Base-by-base conservation (phyloP, 2,113 vertebrate species). In the Chrysochloris asiatica region DNA sequence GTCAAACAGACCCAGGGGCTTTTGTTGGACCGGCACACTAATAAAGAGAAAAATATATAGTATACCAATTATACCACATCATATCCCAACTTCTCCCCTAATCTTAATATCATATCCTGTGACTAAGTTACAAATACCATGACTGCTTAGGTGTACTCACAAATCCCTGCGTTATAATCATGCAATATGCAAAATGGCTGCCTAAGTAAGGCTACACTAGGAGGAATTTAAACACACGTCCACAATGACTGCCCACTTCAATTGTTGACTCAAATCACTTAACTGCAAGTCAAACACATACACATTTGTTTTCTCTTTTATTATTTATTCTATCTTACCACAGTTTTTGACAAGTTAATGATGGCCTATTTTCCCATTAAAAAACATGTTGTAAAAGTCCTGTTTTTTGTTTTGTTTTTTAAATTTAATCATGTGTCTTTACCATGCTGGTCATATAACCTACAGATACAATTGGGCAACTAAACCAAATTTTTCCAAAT, bases 11-110 rank as follows among this genome's bases (percentile, higher is more conserved):
- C 98, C 99, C 99, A 99, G 0, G 99, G 99, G 88, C 99, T 99
- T 98, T 99, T 99, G 98, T 99, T 99, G 87, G 99, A 99, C 82
- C 99, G 98, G 97, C 99, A 99, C 97, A 99, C 99, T 99, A 94
- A 9, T 95, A 94, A 97, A 87, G 76, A 96, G 61, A n/a, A 38
- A 92, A 56, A 92, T 89, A 96, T 16, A 95, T 84, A 94, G 79
- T 93, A 93, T 92, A 93, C 92, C 83, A 97, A 82, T 93, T 94
- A 78, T 75, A 87, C 84, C 71, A 59, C 26, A 30, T 95, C 82
- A 90, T 59, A 84, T 93, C 84, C 69, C 77, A 88, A 63, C 76
- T 69, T 90, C 56, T 90, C 67, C 92, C 75, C 77, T 85, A 76
- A 81, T 89, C 73, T 50, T 69, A 90, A 83, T 8, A 65, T 10